phyloP scores from a whole-genome alignment of 2,797 vertebrate species.

The Spheniscus humboldti region DNA sequence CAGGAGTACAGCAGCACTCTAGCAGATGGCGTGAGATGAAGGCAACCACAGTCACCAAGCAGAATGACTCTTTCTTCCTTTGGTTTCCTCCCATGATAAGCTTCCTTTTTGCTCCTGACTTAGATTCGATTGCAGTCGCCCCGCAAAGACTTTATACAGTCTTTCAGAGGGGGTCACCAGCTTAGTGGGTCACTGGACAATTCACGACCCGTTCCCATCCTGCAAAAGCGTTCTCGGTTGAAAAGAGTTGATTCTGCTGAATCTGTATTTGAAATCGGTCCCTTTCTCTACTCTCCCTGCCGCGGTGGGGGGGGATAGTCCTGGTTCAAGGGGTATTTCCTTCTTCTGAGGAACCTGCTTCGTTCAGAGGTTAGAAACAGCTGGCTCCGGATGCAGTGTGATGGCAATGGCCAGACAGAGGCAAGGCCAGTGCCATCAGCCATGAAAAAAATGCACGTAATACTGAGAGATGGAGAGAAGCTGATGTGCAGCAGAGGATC shows the following conservation, averaged over 20 bases:
- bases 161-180: not conserved
- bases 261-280: not conserved
- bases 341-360: not conserved
- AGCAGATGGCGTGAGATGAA: not conserved
- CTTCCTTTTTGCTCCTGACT: not conserved
- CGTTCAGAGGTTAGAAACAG: fast-evolving
- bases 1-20: fast-evolving
- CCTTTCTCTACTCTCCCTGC: not conserved
- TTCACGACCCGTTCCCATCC: not conserved
- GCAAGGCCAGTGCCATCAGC: not conserved
- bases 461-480: not conserved
- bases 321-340: not conserved
- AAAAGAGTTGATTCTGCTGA: not conserved
- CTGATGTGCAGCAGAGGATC: not conserved
- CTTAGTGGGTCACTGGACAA: not conserved
- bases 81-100: not conserved
- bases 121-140: not conserved
- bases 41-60: not conserved
- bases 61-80: not conserved
- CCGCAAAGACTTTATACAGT: not conserved
- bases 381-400: not conserved
- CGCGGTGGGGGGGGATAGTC: not conserved
- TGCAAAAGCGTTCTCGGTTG: not conserved
- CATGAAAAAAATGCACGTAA: fast-evolving
- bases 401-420: not conserved